Conservation (phyloP, 1,140 invertebrate genomes). For the Polypedilum vanderplanki region DNA sequence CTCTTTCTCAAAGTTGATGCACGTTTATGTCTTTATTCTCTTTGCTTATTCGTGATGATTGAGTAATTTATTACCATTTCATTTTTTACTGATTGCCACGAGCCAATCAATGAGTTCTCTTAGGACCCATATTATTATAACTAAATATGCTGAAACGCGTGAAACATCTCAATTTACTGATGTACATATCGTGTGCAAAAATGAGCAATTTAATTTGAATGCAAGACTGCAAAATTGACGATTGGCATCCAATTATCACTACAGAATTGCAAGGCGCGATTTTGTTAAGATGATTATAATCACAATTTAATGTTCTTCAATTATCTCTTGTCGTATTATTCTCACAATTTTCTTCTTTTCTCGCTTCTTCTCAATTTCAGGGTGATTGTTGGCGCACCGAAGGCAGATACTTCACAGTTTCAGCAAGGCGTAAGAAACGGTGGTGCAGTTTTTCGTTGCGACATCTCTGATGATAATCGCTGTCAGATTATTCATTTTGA, state of each 20-base stretch:
- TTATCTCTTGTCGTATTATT: slow-evolving; percentile 14
- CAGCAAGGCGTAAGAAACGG: slow-evolving; percentile 50
- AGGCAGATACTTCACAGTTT: slow-evolving; percentile 56
- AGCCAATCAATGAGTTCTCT: background rate
- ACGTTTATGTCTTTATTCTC: background rate
- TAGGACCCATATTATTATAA: background rate
- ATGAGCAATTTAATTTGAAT: background rate
- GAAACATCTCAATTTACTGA: background rate
- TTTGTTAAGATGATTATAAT: slow-evolving; percentile 1
- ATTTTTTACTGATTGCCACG: background rate
- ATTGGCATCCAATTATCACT: background rate
- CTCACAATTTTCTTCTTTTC: background rate
- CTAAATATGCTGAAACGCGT: background rate
- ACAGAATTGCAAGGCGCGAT: slow-evolving; percentile 3
- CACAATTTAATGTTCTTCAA: slow-evolving; percentile 19
- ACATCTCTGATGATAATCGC: slow-evolving; percentile 47
- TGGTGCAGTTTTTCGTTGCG: slow-evolving; percentile 74
- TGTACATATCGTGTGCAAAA: background rate
- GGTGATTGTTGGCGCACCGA: slow-evolving; percentile 73
- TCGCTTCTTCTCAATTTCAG: slow-evolving; percentile 47
- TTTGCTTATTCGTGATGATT: background rate
- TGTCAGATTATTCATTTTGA: slow-evolving; percentile 69
- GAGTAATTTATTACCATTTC: background rate
- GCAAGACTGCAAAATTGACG: slow-evolving; percentile 22
- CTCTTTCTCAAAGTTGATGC: background rate